These are phyloP conservation scores for Nomada ruficornis DNA, from an alignment of 2,888 invertebrate species.

Conservation along the genomic window DNA sequence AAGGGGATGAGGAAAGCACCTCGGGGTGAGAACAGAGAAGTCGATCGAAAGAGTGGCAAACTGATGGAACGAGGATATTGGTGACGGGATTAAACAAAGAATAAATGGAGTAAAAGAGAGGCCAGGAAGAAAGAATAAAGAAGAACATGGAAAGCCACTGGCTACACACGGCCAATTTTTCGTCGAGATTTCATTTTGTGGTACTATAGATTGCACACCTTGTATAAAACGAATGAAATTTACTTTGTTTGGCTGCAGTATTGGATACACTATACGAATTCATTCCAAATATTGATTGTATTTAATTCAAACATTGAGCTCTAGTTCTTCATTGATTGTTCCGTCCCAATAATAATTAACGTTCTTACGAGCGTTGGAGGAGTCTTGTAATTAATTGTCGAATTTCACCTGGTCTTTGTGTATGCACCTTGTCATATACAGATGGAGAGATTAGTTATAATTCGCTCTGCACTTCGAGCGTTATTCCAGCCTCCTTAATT, in stretches of 20 bases:
- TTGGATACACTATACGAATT: neutral
- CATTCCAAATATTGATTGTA: too few relatives aligned
- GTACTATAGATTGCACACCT: neutral
- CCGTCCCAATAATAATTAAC: too few relatives aligned
- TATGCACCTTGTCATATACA: too few relatives aligned
- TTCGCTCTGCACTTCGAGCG: too few relatives aligned
- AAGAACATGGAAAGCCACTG: neutral
- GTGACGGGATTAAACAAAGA: slow-evolving; percentile 2
- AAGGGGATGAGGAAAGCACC: neutral
- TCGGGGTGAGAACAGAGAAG: slow-evolving; percentile 12
- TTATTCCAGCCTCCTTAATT: too few relatives aligned
- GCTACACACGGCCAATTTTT: neutral
- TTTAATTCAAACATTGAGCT: too few relatives aligned
- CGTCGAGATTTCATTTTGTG: slow-evolving; percentile 4
- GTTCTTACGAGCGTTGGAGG: too few relatives aligned
- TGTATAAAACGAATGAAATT: neutral
- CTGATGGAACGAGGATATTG: neutral
- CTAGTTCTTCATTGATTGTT: too few relatives aligned
- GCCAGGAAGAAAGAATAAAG: neutral
- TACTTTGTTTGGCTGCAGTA: neutral
- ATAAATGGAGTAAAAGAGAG: neutral
- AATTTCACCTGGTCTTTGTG: too few relatives aligned
- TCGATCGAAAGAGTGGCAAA: neutral
- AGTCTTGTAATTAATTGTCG: too few relatives aligned
- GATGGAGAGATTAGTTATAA: too few relatives aligned